These are phyloP conservation scores for Steinernema khuongi DNA, from an alignment of 1,140 invertebrate genomes.

Conservation along the genomic window DNA sequence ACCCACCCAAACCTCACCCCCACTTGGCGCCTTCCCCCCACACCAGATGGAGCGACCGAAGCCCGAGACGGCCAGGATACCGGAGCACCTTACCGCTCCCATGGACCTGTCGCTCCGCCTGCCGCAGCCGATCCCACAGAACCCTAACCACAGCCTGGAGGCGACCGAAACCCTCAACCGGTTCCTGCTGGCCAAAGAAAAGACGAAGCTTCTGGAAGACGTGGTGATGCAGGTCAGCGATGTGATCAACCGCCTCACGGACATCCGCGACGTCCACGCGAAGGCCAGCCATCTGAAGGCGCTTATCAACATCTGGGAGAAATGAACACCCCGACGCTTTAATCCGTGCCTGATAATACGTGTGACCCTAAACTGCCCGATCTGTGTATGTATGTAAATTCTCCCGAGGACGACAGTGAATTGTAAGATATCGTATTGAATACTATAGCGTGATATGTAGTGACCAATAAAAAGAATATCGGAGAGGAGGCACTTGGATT, in stretches of 20 bases:
- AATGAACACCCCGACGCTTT: neutral
- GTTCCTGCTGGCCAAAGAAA: neutral
- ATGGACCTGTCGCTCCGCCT: neutral
- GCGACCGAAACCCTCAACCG: neutral
- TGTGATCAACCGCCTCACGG: neutral
- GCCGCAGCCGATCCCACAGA: neutral
- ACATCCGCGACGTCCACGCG: neutral
- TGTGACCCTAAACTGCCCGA: neutral
- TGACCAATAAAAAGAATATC: too few species aligned
- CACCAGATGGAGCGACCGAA: neutral
- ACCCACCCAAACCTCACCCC: neutral
- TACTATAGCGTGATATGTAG: too few species aligned
- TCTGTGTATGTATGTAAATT: slow-evolving; percentile 5
- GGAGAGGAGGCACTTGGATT: too few species aligned
- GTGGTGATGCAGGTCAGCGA: neutral
- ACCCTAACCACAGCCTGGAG: neutral
- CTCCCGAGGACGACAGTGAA: too few species aligned
- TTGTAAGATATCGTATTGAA: too few species aligned
- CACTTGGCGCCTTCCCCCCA: neutral
- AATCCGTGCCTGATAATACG: slow-evolving; percentile 9
- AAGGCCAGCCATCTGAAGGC: neutral
- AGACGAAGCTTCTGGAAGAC: neutral
- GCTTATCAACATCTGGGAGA: neutral
- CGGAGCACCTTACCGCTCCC: neutral
- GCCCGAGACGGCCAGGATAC: neutral